Conservation (phyloP, 2,113 vertebrate genomes). For the Stigmatopora nigra region DNA sequence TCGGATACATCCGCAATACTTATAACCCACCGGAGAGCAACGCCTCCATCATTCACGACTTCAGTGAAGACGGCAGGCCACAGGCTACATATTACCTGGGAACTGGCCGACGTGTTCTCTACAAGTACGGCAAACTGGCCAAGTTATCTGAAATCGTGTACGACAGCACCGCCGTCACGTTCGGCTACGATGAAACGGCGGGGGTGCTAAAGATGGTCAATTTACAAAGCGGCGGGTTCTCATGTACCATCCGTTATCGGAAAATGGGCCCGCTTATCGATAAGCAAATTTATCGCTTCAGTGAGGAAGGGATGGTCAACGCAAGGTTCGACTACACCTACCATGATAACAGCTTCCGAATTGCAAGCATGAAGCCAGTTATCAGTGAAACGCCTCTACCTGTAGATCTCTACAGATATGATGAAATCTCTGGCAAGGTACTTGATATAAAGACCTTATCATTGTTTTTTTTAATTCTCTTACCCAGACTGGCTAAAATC, state of each 20-base stretch:
- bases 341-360: slow-evolving; percentile 96
- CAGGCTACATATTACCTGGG: slow-evolving; percentile 84
- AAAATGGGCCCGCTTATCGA: slow-evolving; percentile 94
- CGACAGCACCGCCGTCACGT: slow-evolving; percentile 91
- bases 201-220: slow-evolving; percentile 97
- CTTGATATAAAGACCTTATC: background rate
- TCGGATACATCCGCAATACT: slow-evolving; percentile 94
- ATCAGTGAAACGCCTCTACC: slow-evolving; percentile 97
- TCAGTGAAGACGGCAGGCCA: slow-evolving; percentile 87
- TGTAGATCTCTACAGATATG: slow-evolving; percentile 93
- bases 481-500: background rate
- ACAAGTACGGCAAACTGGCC: slow-evolving; percentile 94
- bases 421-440: slow-evolving; percentile 96
- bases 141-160: slow-evolving; percentile 93
- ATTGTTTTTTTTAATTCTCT: background rate
- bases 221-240: slow-evolving; percentile 93
- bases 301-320: slow-evolving; percentile 98
- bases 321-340: slow-evolving; percentile 97
- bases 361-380: slow-evolving; percentile 95
- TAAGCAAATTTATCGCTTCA: slow-evolving; percentile 97
- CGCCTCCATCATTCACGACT: slow-evolving; percentile 93
- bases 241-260: slow-evolving; percentile 93
- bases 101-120: slow-evolving; percentile 91
- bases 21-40: slow-evolving; percentile 97
- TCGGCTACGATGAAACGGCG: slow-evolving; percentile 92